Conservation (phyloP, 2,888 invertebrate species). For the Cataglyphis cursor region DNA sequence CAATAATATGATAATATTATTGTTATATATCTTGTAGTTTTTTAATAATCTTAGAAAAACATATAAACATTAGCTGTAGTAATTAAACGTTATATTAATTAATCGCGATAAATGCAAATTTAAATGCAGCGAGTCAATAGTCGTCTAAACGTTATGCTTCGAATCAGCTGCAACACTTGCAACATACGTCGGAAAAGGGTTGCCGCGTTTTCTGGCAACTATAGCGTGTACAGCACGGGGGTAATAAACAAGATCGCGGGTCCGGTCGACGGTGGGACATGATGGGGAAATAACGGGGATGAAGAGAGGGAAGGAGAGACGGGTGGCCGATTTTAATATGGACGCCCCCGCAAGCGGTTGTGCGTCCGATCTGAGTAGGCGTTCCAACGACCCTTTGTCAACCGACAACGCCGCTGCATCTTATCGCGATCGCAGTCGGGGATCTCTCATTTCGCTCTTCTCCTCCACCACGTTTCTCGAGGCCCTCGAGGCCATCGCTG, state of each 20-base stretch:
- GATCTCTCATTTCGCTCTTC: constrained; percentile 76
- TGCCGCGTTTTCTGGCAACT: constrained; percentile 70
- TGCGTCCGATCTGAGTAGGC: constrained; percentile 83
- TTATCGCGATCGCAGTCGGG: constrained; percentile 82
- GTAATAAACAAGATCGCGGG: constrained; percentile 80
- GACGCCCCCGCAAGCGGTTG: constrained; percentile 84
- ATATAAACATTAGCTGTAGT: neutral
- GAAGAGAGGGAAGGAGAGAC: constrained; percentile 43
- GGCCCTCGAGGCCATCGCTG: constrained; percentile 75
- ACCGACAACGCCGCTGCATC: constrained; percentile 83
- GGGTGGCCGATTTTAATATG: constrained; percentile 82
- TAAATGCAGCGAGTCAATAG: neutral
- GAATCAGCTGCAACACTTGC: neutral
- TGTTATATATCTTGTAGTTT: neutral
- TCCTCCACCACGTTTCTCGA: constrained; percentile 69
- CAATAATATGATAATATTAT: neutral
- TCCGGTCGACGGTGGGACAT: constrained; percentile 66
- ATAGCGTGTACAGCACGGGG: constrained; percentile 66
- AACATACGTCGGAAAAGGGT: constrained; percentile 46
- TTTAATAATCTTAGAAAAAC: neutral
- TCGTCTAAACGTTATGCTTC: neutral
- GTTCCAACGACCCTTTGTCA: constrained; percentile 85
- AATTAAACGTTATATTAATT: neutral
- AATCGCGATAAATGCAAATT: neutral
- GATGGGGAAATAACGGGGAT: constrained; percentile 62